phyloP scores from a whole-genome alignment of 2,797 vertebrate genomes.

The Anisognathus igniventris region DNA sequence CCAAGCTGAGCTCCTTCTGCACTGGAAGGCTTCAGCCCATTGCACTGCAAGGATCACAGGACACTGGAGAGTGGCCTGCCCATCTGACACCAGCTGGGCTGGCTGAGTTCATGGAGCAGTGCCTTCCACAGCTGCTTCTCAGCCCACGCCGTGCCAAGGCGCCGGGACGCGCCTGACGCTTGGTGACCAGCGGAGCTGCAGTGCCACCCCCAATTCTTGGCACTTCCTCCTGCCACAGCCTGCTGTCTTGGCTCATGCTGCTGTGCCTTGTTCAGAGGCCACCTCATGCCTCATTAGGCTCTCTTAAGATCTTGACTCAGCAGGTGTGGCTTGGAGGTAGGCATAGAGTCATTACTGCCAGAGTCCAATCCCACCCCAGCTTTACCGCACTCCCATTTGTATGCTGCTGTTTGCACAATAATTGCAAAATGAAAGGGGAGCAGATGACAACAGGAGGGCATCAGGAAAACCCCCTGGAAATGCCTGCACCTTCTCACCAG shows the following conservation, averaged over 20 bases:
- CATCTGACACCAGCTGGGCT: not conserved
- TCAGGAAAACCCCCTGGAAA: not conserved
- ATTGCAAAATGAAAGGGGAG: not conserved
- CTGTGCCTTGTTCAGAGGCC: not conserved
- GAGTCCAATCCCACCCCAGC: not conserved
- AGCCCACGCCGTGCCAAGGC: rapidly evolving
- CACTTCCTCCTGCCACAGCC: not conserved
- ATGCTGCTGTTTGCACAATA: not conserved
- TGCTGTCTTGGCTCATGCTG: not conserved
- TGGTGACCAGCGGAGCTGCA: not conserved
- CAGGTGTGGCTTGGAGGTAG: not conserved
- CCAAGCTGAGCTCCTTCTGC: not conserved
- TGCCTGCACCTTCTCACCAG: not conserved
- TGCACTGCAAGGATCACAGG: not conserved
- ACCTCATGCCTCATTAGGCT: not conserved
- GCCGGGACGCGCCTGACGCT: not conserved
- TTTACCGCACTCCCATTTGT: not conserved
- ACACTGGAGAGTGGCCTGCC: not conserved
- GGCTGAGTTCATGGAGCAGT: not conserved
- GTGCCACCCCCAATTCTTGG: not conserved
- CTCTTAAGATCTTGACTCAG: not conserved
- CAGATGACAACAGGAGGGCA: not conserved
- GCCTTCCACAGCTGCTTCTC: not conserved
- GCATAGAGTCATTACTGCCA: not conserved
- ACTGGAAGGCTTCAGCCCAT: not conserved